Conservation (phyloP, 2,113 vertebrate species). For the Grammomys dolichurus region DNA sequence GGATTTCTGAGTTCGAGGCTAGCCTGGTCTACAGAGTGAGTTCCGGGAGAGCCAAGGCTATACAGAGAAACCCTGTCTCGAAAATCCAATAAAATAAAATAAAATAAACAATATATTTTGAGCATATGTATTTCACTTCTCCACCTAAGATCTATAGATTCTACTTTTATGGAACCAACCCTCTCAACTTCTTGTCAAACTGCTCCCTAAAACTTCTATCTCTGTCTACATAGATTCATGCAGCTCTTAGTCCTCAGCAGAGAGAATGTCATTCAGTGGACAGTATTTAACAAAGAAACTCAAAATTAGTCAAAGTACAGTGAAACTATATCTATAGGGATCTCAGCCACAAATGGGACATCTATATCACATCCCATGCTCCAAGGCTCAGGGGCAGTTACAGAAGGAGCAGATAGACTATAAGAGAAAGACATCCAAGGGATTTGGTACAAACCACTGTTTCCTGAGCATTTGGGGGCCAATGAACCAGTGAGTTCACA, state of each 20-base stretch:
- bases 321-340: not conserved
- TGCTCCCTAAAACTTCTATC: not conserved
- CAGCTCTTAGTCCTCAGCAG: not conserved
- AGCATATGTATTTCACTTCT: not conserved
- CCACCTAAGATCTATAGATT: too few species aligned
- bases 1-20: too few species aligned
- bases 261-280: not conserved
- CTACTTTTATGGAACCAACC: not conserved
- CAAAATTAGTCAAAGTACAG: not conserved
- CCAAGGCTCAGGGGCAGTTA: not conserved
- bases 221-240: too few species aligned
- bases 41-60: too few species aligned
- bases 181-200: not conserved
- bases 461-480: not conserved
- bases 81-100: too few species aligned
- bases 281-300: not conserved
- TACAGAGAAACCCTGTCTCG: too few species aligned
- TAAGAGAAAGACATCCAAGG: not conserved
- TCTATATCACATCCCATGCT: too few species aligned
- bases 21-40: too few species aligned
- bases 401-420: not conserved
- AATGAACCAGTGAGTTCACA: not conserved
- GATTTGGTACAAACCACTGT: too few species aligned
- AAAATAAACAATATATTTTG: not conserved
- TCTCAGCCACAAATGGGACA: not conserved